These are phyloP conservation scores for Panagrolaimus sp. DNA, from an alignment of 1,140 invertebrate species.

Conservation along the genomic window DNA sequence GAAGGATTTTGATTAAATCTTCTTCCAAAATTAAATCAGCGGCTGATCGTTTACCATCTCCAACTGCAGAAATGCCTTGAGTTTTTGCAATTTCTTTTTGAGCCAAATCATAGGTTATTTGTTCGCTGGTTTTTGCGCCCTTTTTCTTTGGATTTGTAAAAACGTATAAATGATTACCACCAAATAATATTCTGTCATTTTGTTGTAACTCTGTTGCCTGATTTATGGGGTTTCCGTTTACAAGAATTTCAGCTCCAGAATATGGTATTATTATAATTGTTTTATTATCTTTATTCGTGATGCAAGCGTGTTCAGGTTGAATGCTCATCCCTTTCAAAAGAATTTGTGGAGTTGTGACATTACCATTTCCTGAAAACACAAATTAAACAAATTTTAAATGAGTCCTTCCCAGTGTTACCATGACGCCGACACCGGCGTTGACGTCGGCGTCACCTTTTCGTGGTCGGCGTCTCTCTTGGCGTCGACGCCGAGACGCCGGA, in stretches of 20 bases:
- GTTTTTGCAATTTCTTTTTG: conserved; percentile 67
- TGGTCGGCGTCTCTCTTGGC: too few relatives aligned
- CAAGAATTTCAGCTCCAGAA: conserved; percentile 63
- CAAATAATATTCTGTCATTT: conserved; percentile 67
- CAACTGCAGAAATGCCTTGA: conserved; percentile 61
- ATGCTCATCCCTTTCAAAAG: conserved; percentile 66
- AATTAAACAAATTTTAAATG: too few relatives aligned
- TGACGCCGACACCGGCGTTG: background rate
- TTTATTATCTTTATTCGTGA: conserved; percentile 61
- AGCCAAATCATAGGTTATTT: conserved; percentile 65
- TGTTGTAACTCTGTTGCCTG: conserved; percentile 61
- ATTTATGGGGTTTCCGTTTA: conserved; percentile 64
- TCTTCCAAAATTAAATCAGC: conserved; percentile 65
- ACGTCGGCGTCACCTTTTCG: too few relatives aligned
- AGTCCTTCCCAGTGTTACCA: too few relatives aligned
- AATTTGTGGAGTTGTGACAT: conserved; percentile 62
- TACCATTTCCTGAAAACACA: conserved; percentile 35
- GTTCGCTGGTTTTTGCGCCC: conserved; percentile 55
- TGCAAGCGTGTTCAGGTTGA: conserved; percentile 64
- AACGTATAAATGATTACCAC: conserved; percentile 66
- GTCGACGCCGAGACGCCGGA: too few relatives aligned
- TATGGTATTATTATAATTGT: conserved; percentile 63
- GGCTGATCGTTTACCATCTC: conserved; percentile 35
- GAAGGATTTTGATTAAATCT: conserved; percentile 66
- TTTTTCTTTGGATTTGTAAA: conserved; percentile 62